Evolutionary conservation across 2,888 invertebrate genomes (phyloP).

Genomic region (Hypselothyrea guttata): DNA sequence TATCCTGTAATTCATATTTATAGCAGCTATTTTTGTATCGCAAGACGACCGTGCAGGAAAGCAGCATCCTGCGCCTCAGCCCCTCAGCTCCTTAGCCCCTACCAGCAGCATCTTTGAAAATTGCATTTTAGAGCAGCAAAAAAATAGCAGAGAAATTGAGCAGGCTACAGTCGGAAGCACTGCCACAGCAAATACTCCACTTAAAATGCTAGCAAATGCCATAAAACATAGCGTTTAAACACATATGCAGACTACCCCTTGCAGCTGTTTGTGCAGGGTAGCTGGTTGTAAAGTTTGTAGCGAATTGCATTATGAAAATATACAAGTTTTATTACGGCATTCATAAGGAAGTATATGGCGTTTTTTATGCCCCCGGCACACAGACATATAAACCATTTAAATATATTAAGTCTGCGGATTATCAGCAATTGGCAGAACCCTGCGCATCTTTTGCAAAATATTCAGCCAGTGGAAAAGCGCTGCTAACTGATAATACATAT

Average conservation of each 20-base stretch:
- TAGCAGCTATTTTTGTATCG: constrained; percentile 72
- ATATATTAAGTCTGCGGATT: constrained; percentile 22
- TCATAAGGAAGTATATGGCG: constrained; percentile 6
- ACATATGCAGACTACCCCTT: no score
- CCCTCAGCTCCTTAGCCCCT: neutral
- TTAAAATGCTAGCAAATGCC: no score
- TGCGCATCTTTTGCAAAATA: no score
- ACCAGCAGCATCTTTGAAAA: constrained; percentile 57
- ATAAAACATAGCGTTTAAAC: no score
- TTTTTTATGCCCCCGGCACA: neutral
- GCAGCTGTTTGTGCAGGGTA: no score
- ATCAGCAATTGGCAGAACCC: constrained; percentile 17
- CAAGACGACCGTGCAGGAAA: constrained; percentile 34
- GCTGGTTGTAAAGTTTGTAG: neutral
- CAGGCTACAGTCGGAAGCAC: neutral
- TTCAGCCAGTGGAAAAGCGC: no score
- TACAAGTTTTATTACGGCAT: constrained; percentile 70
- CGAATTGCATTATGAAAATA: constrained; percentile 62
- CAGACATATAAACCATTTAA: constrained; percentile 40
- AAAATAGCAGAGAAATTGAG: neutral
- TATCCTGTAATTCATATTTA: constrained; percentile 82
- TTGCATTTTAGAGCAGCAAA: constrained; percentile 51
- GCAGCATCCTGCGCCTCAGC: constrained; percentile 51
- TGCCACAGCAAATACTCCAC: neutral
- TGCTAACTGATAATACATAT: no score